Evolutionary conservation across 2,888 invertebrate genomes (phyloP).

Genomic region (Chorisops tibialis): DNA sequence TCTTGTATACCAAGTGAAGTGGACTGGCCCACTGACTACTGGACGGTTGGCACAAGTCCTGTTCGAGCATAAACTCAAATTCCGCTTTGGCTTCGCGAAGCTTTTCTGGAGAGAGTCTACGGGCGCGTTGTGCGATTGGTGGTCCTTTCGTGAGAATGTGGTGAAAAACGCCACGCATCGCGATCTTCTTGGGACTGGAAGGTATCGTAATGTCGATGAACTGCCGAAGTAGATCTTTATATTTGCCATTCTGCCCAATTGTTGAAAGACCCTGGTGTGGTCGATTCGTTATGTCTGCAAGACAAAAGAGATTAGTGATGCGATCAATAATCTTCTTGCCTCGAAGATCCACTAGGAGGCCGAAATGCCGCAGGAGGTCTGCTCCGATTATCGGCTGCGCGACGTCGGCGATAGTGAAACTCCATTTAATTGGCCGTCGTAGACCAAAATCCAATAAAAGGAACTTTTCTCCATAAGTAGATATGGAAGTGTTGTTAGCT

Average conservation of each 20-base stretch:
- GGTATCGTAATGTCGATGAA: neutral
- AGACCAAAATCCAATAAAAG: slow-evolving; percentile 1
- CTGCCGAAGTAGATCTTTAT: neutral
- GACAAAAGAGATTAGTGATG: neutral
- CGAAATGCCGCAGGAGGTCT: slow-evolving; percentile 17
- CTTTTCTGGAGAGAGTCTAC: slow-evolving; percentile 17
- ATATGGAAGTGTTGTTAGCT: slow-evolving; percentile 20
- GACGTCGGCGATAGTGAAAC: slow-evolving; percentile 22
- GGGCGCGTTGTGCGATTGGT: slow-evolving; percentile 9
- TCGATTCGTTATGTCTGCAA: neutral
- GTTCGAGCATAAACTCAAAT: slow-evolving; percentile 22
- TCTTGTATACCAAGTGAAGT: slow-evolving; percentile 26
- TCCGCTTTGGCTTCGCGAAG: slow-evolving; percentile 23
- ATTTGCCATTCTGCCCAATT: neutral
- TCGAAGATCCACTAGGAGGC: slow-evolving; percentile 11
- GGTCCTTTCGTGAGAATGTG: slow-evolving; percentile 28
- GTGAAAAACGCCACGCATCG: slow-evolving; percentile 13
- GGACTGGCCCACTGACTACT: slow-evolving; percentile 19
- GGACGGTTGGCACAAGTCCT: slow-evolving; percentile 26
- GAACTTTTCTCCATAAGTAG: slow-evolving; percentile 3
- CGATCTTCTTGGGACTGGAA: neutral
- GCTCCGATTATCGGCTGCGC: slow-evolving; percentile 26
- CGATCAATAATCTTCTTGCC: slow-evolving; percentile 13
- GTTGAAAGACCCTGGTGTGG: neutral
- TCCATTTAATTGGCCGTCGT: slow-evolving; percentile 9